Evolutionary conservation across 2,888 invertebrate genomes (phyloP), one percentile per base, ranked within the genome.

Genomic region (Germaria angustata): DNA sequence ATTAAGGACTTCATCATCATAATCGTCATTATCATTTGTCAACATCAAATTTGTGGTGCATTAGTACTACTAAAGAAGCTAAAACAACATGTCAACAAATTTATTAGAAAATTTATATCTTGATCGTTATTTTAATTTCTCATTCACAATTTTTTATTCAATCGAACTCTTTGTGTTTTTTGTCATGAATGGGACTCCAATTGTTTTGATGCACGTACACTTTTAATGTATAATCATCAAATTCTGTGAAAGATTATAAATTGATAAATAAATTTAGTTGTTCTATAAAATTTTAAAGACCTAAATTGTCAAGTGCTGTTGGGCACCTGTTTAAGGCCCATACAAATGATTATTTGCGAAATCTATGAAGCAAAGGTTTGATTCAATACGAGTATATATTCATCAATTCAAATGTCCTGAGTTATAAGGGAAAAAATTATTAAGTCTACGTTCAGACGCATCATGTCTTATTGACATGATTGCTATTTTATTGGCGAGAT

Each of bases 61-160:
- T 3, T 28, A 28, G n/a, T 11, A 57, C 72, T 80, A 73, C 79
- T 53, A 80, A 61, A 73, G 79, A 80, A 80, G 79, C 79, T 80
- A 68, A 80, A 80, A 79, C 36, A 80, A 79, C 72, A 73, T 73
- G 79, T 80, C 79, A 80, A 80, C 79, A 80, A 80, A 80, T 73
- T 80, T 66, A 79, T 73, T 79, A 51, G 59, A 73, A 79, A 66
- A 59, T 20, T 66, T 41, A 22, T 59, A 79, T 73, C 79, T 44
- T 66, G 66, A 79, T 79, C 41, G n/a, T 49, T 15, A 20, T 49
- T 24, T 36, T 15, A 15, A 5, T 28, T 39, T 51, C 20, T 20
- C 0, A 8, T 57, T 36, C 9, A n/a, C 2, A 8, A 59, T 34
- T 20, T 22, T 39, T 69, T 46, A 63, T 75, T 80, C n/a, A 57